Conservation (phyloP, 1,140 invertebrate genomes). For the Bombus superbus region DNA sequence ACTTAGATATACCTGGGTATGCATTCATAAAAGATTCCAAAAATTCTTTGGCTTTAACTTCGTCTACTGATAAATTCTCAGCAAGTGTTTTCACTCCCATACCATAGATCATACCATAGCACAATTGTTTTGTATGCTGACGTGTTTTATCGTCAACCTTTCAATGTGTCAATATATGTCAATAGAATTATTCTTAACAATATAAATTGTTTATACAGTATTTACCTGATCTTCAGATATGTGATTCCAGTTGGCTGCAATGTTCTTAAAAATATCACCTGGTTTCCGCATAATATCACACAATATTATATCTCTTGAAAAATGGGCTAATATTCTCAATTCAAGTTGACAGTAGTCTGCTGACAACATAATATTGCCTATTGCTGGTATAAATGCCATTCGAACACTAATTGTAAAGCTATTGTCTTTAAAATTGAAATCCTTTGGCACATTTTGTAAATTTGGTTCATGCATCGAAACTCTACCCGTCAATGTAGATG, state of each 20-base stretch:
- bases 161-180: constrained; percentile 16
- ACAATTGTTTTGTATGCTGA: constrained; percentile 95
- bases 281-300: constrained; percentile 87
- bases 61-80: constrained; percentile 90
- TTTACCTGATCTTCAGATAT: constrained; percentile 85
- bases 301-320: constrained; percentile 91
- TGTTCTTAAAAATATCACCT: constrained; percentile 93
- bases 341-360: constrained; percentile 99
- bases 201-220: background rate
- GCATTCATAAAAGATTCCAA: constrained; percentile 92
- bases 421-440: constrained; percentile 86
- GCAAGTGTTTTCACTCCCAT: constrained; percentile 95
- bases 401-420: constrained; percentile 85
- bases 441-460: constrained; percentile 94
- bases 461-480: constrained; percentile 97
- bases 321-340: constrained; percentile 95
- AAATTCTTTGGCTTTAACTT: constrained; percentile 91
- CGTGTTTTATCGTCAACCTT: constrained; percentile 89
- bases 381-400: constrained; percentile 86
- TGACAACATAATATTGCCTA: constrained; percentile 88
- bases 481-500: constrained; percentile 93
- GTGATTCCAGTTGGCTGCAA: constrained; percentile 93
- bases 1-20: constrained; percentile 90
- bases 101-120: constrained; percentile 99
- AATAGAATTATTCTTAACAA: constrained; percentile 12